A percentile compares a stretch with the other conserved stretches of the same genome.
phyloP scores from a whole-genome alignment of 2,888 invertebrate genomes.

The Tachina fera region DNA sequence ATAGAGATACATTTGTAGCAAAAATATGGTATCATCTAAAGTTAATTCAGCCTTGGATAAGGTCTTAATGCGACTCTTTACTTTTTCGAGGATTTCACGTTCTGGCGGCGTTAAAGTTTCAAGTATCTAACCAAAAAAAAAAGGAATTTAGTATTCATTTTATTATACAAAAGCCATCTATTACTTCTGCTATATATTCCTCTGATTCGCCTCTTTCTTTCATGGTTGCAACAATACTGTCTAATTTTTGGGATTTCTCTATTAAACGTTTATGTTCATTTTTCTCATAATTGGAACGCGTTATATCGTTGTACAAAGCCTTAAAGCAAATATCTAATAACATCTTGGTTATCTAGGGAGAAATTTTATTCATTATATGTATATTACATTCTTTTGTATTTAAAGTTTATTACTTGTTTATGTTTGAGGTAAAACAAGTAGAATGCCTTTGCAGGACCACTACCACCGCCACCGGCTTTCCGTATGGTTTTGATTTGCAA shows the following conservation, averaged over 20 bases:
- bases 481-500: constrained; percentile 87
- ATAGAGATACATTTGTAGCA: constrained; percentile 90
- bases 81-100: constrained; percentile 88
- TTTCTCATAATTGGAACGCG: constrained; percentile 86
- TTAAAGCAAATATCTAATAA: constrained; percentile 88
- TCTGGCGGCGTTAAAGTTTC: constrained; percentile 95
- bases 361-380: not conserved
- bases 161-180: not conserved
- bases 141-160: constrained; percentile 7
- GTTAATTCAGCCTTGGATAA: constrained; percentile 91
- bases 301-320: constrained; percentile 88
- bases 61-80: constrained; percentile 89
- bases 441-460: constrained; percentile 91
- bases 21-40: constrained; percentile 91
- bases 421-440: constrained; percentile 90
- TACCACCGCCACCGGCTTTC: constrained; percentile 87
- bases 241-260: constrained; percentile 93
- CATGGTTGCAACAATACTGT: constrained; percentile 91
- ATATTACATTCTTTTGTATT: not conserved
- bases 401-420: constrained; percentile 83
- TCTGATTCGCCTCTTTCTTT: constrained; percentile 90
- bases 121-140: constrained; percentile 83
- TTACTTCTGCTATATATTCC: constrained; percentile 91
- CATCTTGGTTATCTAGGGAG: constrained; percentile 86
- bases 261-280: constrained; percentile 90